Evolutionary conservation across 2,888 invertebrate genomes (phyloP), one percentile per base, ranked within the genome.

Genomic region (Luperina testacea): DNA sequence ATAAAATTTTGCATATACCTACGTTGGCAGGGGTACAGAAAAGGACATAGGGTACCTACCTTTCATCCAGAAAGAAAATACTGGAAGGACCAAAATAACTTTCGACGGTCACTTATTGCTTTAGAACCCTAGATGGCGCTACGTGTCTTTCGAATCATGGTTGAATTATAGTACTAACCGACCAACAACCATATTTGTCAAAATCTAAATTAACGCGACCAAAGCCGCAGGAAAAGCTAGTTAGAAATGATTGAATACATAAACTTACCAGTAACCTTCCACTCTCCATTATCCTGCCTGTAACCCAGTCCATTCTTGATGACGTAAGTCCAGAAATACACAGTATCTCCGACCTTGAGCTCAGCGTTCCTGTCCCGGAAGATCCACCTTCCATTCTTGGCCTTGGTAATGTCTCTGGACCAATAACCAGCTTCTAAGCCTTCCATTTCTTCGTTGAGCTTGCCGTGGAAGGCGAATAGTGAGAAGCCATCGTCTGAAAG

Each of bases 301-400:
- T 98, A 98, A 0, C 98, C 98, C 45, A 98, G 92, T 0, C 98
- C 98, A 85, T 98, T 95, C 90, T 97, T 97, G 71, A 98, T 97
- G 0, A 98, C 98, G 90, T 97, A 98, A 0, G 98, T 97, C 98
- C 98, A 98, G 92, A 98, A 98, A 92, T 98, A 98, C 42, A 98
- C 92, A 5, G 95, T 97, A 90, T 98, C 98, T 0, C 98, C 98
- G 0, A 95, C 89, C 87, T 97, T 97, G n/a, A 98, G 92, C 78
- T 93, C 88, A 0, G 97, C 97, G 2, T 93, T 93, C 2, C 94
- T 95, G 90, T 98, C 98, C 32, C 96, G 95, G 91, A 98, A 98
- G 0, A 95, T 97, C 98, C 98, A 98, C 81, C 97, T 95, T 6
- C 98, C 98, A 73, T 97, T 94, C 86, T 97, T 97, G 0, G 97